Conservation (phyloP, 2,113 vertebrate genomes). For the Ranitomeya imitator region DNA sequence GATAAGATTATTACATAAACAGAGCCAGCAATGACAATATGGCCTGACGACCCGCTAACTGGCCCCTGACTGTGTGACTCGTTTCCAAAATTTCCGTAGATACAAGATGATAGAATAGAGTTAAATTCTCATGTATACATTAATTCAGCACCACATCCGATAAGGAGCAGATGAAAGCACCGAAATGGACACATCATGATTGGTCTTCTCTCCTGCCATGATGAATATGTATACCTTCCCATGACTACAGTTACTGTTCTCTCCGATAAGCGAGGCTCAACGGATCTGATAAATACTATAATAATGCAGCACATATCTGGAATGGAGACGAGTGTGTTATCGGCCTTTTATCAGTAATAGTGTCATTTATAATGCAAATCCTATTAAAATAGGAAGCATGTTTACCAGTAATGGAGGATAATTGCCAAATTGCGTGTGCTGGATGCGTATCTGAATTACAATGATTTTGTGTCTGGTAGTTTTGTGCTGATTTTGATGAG, state of each 20-base stretch:
- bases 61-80: neutral
- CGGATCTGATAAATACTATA: neutral
- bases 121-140: neutral
- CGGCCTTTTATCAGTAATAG: neutral
- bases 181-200: neutral
- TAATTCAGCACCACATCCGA: neutral
- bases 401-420: conserved; percentile 18
- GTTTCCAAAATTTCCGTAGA: neutral
- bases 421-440: conserved; percentile 24
- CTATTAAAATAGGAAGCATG: conserved; percentile 13
- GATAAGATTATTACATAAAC: neutral
- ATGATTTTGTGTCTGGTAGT: neutral
- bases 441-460: neutral
- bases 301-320: neutral
- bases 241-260: neutral
- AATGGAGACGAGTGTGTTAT: neutral
- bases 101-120: neutral
- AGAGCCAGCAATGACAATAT: neutral
- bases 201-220: neutral
- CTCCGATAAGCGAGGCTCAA: neutral
- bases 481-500: neutral
- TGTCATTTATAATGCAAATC: conserved; percentile 27
- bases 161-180: neutral
- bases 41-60: neutral
- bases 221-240: conserved; percentile 8